A percentile compares a stretch with the other conserved stretches of the same genome.
phyloP scores from a whole-genome alignment of 2,797 vertebrate species.

The Otus scops region DNA sequence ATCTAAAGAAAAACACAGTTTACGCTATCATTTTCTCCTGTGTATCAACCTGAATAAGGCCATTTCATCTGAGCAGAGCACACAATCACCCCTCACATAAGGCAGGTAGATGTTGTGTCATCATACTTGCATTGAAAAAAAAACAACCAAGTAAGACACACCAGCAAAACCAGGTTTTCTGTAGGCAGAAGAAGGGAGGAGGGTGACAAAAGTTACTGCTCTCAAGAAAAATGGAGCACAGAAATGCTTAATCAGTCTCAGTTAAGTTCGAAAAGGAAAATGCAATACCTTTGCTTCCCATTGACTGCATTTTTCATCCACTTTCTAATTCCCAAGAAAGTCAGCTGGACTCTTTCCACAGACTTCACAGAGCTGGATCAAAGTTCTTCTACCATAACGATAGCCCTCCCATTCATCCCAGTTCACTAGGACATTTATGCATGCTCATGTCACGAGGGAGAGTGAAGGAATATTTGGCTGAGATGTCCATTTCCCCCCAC shows the following conservation, averaged over 20 bases:
- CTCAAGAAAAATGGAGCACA: background rate
- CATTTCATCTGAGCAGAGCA: background rate
- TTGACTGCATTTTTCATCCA: background rate
- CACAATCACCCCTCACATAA: background rate
- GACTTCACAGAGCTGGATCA: background rate
- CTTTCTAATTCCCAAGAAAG: background rate
- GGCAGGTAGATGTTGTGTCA: background rate
- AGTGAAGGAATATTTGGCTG: background rate
- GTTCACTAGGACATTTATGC: background rate
- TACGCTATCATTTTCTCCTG: background rate
- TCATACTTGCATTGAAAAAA: background rate
- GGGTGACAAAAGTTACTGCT: background rate
- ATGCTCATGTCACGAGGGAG: background rate
- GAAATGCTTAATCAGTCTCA: slow-evolving; percentile 1
- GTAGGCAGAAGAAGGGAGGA: slow-evolving; percentile 15
- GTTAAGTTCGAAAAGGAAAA: slow-evolving; percentile 7
- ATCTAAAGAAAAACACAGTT: background rate
- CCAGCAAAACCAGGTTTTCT: slow-evolving; percentile 4
- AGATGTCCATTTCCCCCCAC: background rate
- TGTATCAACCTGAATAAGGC: background rate
- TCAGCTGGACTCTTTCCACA: background rate
- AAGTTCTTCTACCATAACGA: background rate
- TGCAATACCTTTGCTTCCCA: background rate
- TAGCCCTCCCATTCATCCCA: background rate
- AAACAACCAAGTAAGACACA: background rate